Evolutionary conservation across 2,797 vertebrate species (phyloP).

Genomic region (Acanthiza pusilla): DNA sequence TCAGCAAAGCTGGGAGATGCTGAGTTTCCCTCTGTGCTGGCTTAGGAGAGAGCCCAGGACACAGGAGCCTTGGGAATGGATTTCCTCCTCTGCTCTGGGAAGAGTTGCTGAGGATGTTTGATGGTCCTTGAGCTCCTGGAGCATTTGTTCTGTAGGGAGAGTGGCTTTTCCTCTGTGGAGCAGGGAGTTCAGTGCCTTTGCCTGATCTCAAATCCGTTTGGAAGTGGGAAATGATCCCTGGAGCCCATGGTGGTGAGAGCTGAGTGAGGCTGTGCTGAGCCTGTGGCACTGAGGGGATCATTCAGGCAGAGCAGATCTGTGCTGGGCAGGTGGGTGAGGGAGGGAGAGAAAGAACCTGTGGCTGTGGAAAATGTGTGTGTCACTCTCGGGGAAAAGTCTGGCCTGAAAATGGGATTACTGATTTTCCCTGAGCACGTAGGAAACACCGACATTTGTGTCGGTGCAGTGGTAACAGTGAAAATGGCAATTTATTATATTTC

Average conservation of each 20-base stretch:
- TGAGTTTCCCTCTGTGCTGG: not conserved
- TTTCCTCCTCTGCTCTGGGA: not conserved
- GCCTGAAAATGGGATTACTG: not conserved
- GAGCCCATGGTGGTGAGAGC: not conserved
- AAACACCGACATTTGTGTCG: rapidly evolving
- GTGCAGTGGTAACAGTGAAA: not conserved
- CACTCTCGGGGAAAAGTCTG: not conserved
- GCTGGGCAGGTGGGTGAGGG: not conserved
- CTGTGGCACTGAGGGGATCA: not conserved
- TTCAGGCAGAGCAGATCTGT: not conserved
- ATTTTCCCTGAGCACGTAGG: not conserved
- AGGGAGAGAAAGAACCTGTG: not conserved
- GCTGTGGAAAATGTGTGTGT: not conserved
- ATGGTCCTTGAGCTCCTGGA: not conserved
- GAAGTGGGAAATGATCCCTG: not conserved
- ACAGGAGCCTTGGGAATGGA: not conserved
- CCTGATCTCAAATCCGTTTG: not conserved
- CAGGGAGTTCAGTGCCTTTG: not conserved
- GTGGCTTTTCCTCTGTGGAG: not conserved
- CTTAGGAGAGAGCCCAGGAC: not conserved
- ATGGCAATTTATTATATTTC: not conserved
- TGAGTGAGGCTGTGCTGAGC: not conserved
- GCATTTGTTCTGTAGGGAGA: not conserved
- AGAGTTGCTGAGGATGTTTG: not conserved
- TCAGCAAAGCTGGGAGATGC: not conserved